phyloP scores from a whole-genome alignment of 1,140 invertebrate species.

The Pseudomyrmex gracilis region DNA sequence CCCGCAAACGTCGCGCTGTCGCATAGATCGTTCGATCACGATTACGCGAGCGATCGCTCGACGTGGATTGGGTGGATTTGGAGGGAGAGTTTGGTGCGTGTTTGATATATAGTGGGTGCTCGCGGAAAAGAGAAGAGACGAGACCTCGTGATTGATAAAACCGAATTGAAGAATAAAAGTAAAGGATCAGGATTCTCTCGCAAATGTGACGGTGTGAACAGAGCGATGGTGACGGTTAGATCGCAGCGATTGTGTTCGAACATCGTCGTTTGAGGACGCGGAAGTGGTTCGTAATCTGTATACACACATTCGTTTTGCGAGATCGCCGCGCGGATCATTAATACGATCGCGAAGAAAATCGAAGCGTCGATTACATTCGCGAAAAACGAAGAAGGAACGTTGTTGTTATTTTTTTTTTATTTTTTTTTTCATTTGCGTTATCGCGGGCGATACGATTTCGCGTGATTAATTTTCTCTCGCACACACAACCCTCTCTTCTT shows the following conservation, averaged over 20 bases:
- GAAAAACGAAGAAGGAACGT: not conserved
- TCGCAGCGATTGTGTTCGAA: not conserved
- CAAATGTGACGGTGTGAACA: conserved; percentile 6
- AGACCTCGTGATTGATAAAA: conserved; percentile 27
- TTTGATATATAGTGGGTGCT: conserved; percentile 34
- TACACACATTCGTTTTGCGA: not conserved
- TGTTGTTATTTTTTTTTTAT: no score
- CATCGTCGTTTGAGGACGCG: not conserved
- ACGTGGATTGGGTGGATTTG: conserved; percentile 42
- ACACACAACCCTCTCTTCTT: no score
- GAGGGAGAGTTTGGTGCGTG: conserved; percentile 41
- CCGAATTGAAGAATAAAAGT: conserved; percentile 18
- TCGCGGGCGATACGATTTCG: conserved; percentile 3
- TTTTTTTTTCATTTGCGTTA: not conserved
- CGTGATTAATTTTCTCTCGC: conserved; percentile 1
- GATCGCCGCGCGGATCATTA: not conserved
- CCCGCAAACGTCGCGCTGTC: conserved; percentile 7
- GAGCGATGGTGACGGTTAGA: not conserved
- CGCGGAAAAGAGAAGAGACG: conserved; percentile 8
- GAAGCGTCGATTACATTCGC: conserved; percentile 41
- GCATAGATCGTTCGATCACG: conserved; percentile 13
- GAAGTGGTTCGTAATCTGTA: conserved; percentile 25
- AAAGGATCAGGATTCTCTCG: not conserved
- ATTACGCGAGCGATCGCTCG: not conserved
- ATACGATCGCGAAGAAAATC: not conserved